Conservation (phyloP, 2,888 invertebrate genomes). For the Ametastegia equiseti region DNA sequence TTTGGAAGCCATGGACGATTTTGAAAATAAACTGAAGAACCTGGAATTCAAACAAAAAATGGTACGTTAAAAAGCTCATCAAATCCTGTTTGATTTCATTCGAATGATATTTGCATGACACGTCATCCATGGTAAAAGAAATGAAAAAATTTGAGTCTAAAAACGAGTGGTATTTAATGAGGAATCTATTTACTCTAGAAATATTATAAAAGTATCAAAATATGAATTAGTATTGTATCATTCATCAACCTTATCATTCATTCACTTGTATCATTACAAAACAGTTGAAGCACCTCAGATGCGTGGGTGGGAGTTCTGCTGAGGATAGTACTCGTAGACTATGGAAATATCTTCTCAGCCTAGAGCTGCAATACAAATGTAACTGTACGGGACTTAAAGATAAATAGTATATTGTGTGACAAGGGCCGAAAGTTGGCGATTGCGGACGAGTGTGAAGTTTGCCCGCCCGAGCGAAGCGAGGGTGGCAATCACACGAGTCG, state of each 20-base stretch:
- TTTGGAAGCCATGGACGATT: slow-evolving; percentile 2
- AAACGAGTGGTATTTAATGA: not conserved
- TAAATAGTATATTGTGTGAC: no score
- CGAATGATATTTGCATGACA: not conserved
- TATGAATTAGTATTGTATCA: slow-evolving; percentile 9
- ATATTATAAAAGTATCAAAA: not conserved
- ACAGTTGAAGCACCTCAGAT: slow-evolving; percentile 20
- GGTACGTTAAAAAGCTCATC: not conserved
- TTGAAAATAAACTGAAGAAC: slow-evolving; percentile 25
- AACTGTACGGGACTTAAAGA: slow-evolving; percentile 6
- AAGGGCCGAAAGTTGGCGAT: no score
- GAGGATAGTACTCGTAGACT: slow-evolving; percentile 22
- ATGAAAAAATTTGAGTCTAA: not conserved
- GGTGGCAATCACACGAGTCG: no score
- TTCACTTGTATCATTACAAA: slow-evolving; percentile 7
- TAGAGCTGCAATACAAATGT: slow-evolving; percentile 20
- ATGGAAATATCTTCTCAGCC: slow-evolving; percentile 14
- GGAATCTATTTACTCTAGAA: not conserved
- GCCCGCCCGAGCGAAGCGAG: no score
- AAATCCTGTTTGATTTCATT: not conserved
- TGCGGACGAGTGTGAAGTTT: no score
- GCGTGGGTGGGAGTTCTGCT: slow-evolving; percentile 9
- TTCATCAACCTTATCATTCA: not conserved
- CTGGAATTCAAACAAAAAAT: slow-evolving; percentile 18
- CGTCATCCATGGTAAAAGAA: not conserved